Base-by-base conservation (phyloP, 2,797 vertebrate species). In the Ptychadena robeensis region DNA sequence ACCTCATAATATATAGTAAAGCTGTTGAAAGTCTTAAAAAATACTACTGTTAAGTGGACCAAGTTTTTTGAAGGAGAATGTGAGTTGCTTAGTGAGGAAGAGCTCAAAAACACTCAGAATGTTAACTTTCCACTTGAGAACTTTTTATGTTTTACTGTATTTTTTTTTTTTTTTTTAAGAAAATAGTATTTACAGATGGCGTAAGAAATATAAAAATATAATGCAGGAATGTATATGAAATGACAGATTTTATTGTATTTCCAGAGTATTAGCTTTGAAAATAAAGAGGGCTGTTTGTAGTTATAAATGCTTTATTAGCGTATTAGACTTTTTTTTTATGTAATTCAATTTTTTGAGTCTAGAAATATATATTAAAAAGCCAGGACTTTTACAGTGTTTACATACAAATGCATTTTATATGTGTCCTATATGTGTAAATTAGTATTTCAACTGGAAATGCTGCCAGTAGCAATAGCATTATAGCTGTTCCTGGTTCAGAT, bases 121-220 rank as follows among this genome's bases (percentile, higher is more conserved):
- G 91, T 88, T 91, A 89, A 92, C 92, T 93, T 94, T 96, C 95
- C 94, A 96, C 95, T 95, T 96, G 95, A 96, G 94, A 96, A 93
- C 88, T 94, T 94, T 93, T 95, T 94, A 92, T 94, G 93, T 96
- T 95, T 95, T 94, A 96, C 93, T 96, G 94, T 96, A 96, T 94
- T 95, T 90, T 88, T 93, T 93, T 89, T 88, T 92, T 92, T 86
- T 86, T 69, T 68, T 94, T 93, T 94, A 96, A 96, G 95, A 96
- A 96, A 96, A 96, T 95, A 97, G 96, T 98, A 97, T 98, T 97
- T 96, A 96, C 94, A 93, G 93, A 93, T 96, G 95, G 96, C 94
- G 96, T 96, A 95, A 96, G 95, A 94, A 93, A 93, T 94, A 95
- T 95, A 94, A 95, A 94, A 94, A 93, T 96, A 96, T 96, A 95